Conservation (phyloP, 2,888 invertebrate species). For the Ellobium chinense region DNA sequence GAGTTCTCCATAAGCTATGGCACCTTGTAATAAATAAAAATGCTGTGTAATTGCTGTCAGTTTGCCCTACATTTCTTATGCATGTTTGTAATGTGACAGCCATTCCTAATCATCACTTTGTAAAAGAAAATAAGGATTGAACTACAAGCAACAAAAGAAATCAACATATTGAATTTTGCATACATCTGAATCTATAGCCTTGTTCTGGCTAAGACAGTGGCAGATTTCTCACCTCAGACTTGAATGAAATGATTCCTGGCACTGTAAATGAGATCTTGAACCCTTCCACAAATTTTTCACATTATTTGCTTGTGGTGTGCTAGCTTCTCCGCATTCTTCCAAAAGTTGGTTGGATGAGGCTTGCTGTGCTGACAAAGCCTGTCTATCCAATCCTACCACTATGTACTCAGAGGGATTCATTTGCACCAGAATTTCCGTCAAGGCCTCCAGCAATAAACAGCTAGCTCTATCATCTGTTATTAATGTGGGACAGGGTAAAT, state of each 20-base stretch:
- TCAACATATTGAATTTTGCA: too few species aligned
- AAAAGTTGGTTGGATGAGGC: conserved; percentile 61
- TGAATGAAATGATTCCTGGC: conserved; percentile 27
- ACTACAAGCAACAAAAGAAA: too few species aligned
- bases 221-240: conserved; percentile 13
- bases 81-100: too few species aligned
- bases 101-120: too few species aligned
- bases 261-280: not conserved
- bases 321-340: conserved; percentile 16
- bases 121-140: too few species aligned
- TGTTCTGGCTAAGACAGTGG: too few species aligned
- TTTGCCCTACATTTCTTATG: too few species aligned
- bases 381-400: conserved; percentile 23
- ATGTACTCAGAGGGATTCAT: conserved; percentile 44
- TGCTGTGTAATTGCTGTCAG: too few species aligned
- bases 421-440: conserved; percentile 64
- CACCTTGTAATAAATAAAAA: too few species aligned
- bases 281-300: not conserved
- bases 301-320: not conserved
- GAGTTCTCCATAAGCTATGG: too few species aligned
- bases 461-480: conserved; percentile 62
- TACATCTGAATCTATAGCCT: too few species aligned
- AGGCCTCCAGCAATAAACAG: conserved; percentile 57
- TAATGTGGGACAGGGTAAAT: not conserved
- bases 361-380: conserved; percentile 52